phyloP scores from a whole-genome alignment of 1,140 invertebrate species.

The Microvelia longipes region DNA sequence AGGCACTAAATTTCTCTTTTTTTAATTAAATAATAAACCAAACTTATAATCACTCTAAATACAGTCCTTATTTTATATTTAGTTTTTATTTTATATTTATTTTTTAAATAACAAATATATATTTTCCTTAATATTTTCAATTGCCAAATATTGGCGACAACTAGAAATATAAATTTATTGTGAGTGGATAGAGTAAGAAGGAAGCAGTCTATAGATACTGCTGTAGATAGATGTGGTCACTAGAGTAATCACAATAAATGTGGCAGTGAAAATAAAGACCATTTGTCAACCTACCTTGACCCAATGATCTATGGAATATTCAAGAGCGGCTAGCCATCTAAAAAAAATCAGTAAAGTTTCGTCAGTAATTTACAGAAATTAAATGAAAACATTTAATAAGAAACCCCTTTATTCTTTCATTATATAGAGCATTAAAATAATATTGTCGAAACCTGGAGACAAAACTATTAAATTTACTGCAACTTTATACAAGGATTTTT shows the following conservation, averaged over 20 bases:
- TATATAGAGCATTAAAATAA: not conserved
- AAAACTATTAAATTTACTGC: not conserved
- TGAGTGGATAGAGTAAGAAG: too few relatives aligned
- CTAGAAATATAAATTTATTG: too few relatives aligned
- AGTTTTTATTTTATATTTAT: too few relatives aligned
- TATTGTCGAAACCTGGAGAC: not conserved
- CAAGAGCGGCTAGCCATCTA: slow-evolving; percentile 85
- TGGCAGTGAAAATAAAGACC: slow-evolving; percentile 12
- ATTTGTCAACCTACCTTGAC: slow-evolving; percentile 66
- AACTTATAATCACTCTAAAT: too few relatives aligned
- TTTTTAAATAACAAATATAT: too few relatives aligned
- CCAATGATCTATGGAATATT: slow-evolving; percentile 92
- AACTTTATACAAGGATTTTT: not conserved
- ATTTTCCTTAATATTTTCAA: too few relatives aligned
- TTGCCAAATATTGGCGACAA: too few relatives aligned
- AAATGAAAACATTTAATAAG: not conserved
- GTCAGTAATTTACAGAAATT: not conserved
- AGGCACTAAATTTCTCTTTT: too few relatives aligned
- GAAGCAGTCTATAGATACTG: too few relatives aligned
- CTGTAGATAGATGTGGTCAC: not conserved
- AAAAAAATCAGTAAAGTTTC: slow-evolving; percentile 26
- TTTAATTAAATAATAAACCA: too few relatives aligned
- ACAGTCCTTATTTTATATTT: too few relatives aligned
- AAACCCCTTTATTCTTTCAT: not conserved
- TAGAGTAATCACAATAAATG: slow-evolving; percentile 4